Evolutionary conservation across 2,113 vertebrate genomes (phyloP).

Genomic region (Callaeas wilsoni): DNA sequence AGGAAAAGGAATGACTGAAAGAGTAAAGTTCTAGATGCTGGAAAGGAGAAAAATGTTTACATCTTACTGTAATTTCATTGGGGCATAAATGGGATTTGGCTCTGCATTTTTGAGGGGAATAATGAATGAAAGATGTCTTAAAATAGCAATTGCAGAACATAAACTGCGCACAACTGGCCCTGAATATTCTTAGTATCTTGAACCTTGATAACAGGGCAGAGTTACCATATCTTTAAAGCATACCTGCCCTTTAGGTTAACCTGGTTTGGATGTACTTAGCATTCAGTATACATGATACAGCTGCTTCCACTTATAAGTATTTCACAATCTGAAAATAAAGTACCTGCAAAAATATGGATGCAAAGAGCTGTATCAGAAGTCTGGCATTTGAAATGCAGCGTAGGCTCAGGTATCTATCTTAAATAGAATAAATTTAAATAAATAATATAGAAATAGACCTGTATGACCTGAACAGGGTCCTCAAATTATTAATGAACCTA

Average conservation of each 20-base stretch:
- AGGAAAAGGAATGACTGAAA: neutral
- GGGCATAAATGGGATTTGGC: neutral
- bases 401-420: neutral
- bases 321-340: neutral
- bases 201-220: neutral
- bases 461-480: neutral
- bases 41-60: neutral
- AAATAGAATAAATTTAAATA: neutral
- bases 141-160: neutral
- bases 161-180: neutral
- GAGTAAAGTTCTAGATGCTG: neutral
- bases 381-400: neutral
- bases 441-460: neutral
- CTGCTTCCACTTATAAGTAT: neutral
- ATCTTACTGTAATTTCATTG: neutral
- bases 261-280: neutral
- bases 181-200: neutral
- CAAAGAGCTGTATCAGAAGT: neutral
- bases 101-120: neutral
- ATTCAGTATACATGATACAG: neutral
- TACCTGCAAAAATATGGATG: neutral
- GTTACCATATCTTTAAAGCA: neutral
- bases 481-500: neutral
- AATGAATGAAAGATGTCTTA: neutral
- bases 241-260: neutral